Conservation (phyloP, 2,797 vertebrate species). For the Microcaecilia unicolor region DNA sequence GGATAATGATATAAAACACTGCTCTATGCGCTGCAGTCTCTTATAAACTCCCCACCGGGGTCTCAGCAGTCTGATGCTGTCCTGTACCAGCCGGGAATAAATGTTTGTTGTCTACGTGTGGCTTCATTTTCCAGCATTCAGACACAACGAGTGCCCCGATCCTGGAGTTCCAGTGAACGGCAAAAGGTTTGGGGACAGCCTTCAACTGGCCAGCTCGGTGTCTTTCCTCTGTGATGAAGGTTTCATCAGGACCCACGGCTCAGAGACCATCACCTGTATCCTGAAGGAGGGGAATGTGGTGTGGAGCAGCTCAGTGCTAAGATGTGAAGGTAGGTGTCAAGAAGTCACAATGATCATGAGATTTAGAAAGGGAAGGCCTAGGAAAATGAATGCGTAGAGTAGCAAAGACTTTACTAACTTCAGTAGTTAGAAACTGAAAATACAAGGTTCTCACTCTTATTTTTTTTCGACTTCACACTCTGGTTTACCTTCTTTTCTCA, state of each 20-base stretch:
- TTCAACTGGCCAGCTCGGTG: constrained; percentile 92
- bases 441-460: too few species aligned
- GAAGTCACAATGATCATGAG: rapidly evolving
- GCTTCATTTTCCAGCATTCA: constrained; percentile 61
- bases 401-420: too few species aligned
- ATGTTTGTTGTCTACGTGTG: neutral
- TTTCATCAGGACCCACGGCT: constrained; percentile 89
- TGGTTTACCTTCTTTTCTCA: too few species aligned
- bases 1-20: too few species aligned
- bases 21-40: too few species aligned
- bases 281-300: constrained; percentile 93
- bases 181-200: constrained; percentile 88
- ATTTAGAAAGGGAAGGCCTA: rapidly evolving
- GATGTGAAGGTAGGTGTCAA: constrained; percentile 78
- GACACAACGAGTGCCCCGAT: constrained; percentile 94
- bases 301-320: constrained; percentile 89
- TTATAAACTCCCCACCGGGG: too few species aligned
- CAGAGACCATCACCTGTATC: constrained; percentile 87
- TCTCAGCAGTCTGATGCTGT: too few species aligned
- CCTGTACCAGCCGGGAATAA: too few species aligned
- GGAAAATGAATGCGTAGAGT: rapidly evolving
- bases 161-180: constrained; percentile 92
- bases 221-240: constrained; percentile 95
- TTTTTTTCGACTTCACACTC: too few species aligned
- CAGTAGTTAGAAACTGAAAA: too few species aligned